Evolutionary conservation across 2,888 invertebrate species (phyloP).

Genomic region (Trissolcus japonicus): DNA sequence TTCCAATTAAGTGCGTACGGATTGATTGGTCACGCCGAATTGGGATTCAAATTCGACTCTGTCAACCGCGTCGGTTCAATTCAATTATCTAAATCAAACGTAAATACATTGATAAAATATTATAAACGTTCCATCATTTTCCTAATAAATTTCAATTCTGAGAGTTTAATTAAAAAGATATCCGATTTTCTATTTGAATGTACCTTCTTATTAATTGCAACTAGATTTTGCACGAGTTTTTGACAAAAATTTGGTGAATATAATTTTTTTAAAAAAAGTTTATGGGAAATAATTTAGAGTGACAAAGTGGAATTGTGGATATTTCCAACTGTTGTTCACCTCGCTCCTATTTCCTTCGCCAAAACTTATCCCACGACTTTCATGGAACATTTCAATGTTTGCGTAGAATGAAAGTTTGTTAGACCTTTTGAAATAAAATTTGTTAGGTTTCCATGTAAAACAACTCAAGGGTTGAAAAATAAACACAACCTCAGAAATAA

Average conservation of each 20-base stretch:
- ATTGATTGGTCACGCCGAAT: slow-evolving; percentile 50
- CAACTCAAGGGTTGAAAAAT: no score
- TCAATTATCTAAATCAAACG: slow-evolving; percentile 34
- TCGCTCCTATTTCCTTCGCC: slow-evolving; percentile 49
- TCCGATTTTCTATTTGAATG: slow-evolving; percentile 3
- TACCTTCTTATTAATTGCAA: not conserved
- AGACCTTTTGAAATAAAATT: no score
- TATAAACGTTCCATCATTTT: no score
- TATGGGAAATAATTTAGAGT: no score
- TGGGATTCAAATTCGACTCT: slow-evolving; percentile 47
- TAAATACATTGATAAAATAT: no score
- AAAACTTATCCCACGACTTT: not conserved
- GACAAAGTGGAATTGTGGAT: slow-evolving; percentile 8
- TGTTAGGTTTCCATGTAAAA: no score
- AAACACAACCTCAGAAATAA: no score
- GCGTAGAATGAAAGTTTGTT: no score
- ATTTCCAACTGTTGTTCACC: slow-evolving; percentile 53
- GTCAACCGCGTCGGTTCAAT: slow-evolving; percentile 37
- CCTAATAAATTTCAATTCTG: slow-evolving; percentile 12
- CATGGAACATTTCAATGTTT: not conserved
- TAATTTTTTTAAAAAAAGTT: no score
- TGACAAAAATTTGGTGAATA: no score
- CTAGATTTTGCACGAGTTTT: no score
- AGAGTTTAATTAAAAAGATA: not conserved
- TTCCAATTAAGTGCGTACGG: slow-evolving; percentile 43